A percentile compares a stretch with the other conserved stretches of the same genome.
Conservation (phyloP, 1,140 invertebrate species). For the Tetramorium simillimum region DNA sequence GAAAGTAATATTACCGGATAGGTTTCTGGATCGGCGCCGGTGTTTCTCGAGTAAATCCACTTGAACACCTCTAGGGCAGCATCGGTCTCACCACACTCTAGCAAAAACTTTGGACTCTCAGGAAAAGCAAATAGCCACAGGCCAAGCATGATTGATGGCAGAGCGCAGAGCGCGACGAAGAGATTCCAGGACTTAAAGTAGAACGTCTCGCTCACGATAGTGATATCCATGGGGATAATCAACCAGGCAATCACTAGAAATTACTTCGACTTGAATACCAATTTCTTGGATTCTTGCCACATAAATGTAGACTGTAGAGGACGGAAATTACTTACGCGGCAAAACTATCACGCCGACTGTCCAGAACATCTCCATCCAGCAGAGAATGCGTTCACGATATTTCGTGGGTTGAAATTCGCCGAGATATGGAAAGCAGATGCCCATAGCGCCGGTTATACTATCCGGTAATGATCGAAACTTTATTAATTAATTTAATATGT, state of each 20-base stretch:
- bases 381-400: constrained; percentile 90
- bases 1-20: constrained; percentile 88
- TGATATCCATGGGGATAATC: constrained; percentile 89
- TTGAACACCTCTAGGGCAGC: constrained; percentile 89
- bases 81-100: constrained; percentile 91
- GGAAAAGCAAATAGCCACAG: constrained; percentile 92
- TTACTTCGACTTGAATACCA: not conserved
- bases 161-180: constrained; percentile 89
- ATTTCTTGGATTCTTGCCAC: not conserved
- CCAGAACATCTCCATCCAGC: constrained; percentile 94
- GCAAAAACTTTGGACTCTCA: constrained; percentile 94
- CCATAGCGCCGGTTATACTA: constrained; percentile 92
- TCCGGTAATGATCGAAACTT: constrained; percentile 18
- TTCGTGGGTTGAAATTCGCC: constrained; percentile 92
- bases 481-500: not conserved
- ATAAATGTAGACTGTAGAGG: not conserved
- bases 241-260: constrained; percentile 89
- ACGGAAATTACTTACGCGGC: constrained; percentile 86
- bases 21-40: constrained; percentile 87
- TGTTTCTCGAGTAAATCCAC: constrained; percentile 90
- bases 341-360: constrained; percentile 90
- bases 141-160: constrained; percentile 87
- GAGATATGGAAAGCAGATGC: constrained; percentile 91
- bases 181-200: constrained; percentile 91
- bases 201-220: constrained; percentile 86